Percentiles rank a stretch among this genome's conserved stretches.
phyloP scores from a whole-genome alignment of 2,888 invertebrate species.

The Phragmatobia fuliginosa region DNA sequence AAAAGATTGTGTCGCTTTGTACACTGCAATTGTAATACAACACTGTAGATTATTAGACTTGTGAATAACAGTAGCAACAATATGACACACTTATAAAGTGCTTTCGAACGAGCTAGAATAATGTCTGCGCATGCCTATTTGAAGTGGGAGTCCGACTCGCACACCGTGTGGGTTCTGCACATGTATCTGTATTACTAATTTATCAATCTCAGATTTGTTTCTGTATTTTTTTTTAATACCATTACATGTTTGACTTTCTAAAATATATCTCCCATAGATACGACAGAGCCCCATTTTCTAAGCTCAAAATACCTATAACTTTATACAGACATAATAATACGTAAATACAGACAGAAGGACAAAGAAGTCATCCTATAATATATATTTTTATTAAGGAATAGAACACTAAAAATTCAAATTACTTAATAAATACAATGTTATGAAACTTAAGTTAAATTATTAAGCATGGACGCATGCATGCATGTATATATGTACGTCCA shows the following conservation, averaged over 20 bases:
- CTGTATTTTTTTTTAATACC: too few relatives aligned
- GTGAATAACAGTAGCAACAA: conserved; percentile 5
- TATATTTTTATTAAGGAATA: background rate
- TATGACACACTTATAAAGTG: conserved; percentile 6
- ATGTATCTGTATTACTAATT: background rate
- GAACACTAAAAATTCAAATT: background rate
- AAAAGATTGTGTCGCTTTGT: background rate
- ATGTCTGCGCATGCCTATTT: background rate
- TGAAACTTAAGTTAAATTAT: too few relatives aligned
- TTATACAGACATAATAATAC: too few relatives aligned
- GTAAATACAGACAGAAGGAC: background rate
- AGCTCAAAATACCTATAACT: too few relatives aligned
- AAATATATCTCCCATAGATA: background rate
- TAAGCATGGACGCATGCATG: too few relatives aligned
- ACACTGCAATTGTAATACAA: conserved; percentile 2
- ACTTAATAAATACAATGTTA: background rate
- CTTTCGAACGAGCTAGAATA: background rate
- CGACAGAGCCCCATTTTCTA: too few relatives aligned
- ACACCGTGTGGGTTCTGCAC: too few relatives aligned
- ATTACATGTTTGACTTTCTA: background rate
- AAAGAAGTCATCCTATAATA: background rate
- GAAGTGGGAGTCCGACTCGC: background rate
- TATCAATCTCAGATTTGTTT: background rate
- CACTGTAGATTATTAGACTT: conserved; percentile 1
- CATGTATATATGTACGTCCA: too few relatives aligned